phyloP scores from a whole-genome alignment of 2,113 vertebrate genomes.

The Astur gentilis region DNA sequence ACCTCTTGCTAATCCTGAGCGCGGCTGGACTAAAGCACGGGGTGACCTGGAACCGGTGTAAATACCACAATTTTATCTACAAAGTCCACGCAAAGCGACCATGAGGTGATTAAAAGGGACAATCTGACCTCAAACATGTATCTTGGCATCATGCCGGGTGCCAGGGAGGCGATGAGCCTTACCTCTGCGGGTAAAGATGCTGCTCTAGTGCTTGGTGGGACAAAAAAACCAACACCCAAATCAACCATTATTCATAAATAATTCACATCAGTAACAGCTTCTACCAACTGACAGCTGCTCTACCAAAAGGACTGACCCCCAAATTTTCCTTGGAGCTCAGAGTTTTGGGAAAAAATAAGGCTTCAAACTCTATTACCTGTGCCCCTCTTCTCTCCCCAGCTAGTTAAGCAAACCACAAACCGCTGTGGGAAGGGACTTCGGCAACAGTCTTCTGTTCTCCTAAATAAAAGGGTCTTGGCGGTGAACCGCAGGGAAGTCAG shows the following conservation, averaged over 20 bases:
- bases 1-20: fast-evolving
- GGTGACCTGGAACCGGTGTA: background rate
- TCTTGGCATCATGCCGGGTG: fast-evolving
- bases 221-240: too few relatives aligned
- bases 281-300: background rate
- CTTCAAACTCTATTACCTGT: background rate
- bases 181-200: too few relatives aligned
- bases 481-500: background rate
- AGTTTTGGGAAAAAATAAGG: fast-evolving
- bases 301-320: fast-evolving
- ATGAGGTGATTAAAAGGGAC: background rate
- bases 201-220: fast-evolving
- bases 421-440: background rate
- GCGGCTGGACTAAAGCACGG: background rate
- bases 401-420: background rate
- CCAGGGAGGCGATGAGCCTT: fast-evolving
- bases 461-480: background rate
- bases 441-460: background rate
- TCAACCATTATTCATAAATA: too few relatives aligned
- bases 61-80: background rate
- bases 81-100: background rate
- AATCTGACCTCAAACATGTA: fast-evolving
- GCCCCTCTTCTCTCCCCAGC: background rate
- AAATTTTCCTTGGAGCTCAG: fast-evolving
- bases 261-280: background rate